A percentile compares a stretch with the other conserved stretches of the same genome.
Conservation (phyloP, 2,797 vertebrate genomes). For the Choloepus didactylus region DNA sequence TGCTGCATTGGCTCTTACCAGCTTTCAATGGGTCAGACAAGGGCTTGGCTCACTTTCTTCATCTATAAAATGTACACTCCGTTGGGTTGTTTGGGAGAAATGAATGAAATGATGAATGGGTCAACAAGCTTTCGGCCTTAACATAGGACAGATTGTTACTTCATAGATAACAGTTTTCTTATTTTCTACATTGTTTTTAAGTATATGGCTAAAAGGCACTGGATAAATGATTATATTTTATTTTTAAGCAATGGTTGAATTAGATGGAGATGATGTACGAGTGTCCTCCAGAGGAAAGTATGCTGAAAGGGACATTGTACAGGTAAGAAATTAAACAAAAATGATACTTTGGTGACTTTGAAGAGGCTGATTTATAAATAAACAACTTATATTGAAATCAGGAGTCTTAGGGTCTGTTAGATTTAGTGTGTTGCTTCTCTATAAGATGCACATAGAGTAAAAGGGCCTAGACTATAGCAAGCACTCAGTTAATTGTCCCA, state of each 20-base stretch:
- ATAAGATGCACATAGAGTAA: background rate
- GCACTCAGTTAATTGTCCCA: background rate
- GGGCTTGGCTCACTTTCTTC: background rate
- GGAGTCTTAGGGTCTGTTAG: background rate
- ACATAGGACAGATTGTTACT: background rate
- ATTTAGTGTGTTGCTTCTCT: background rate
- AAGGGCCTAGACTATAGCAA: background rate
- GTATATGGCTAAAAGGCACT: constrained; percentile 51
- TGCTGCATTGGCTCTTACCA: too few species aligned
- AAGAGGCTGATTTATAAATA: constrained; percentile 24
- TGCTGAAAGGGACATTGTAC: constrained; percentile 98
- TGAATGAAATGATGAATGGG: background rate
- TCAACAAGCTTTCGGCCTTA: background rate
- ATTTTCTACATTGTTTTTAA: background rate
- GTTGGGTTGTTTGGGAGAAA: background rate
- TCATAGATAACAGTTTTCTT: background rate
- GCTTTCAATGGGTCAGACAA: background rate
- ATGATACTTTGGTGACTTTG: background rate
- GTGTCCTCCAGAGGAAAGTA: constrained; percentile 97
- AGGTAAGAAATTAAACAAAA: constrained; percentile 90
- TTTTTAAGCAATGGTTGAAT: constrained; percentile 95
- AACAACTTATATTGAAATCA: background rate
- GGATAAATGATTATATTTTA: background rate
- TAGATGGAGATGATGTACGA: constrained; percentile 97
- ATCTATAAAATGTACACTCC: background rate